These are phyloP conservation scores for Aphis craccivora DNA, from an alignment of 1,140 invertebrate genomes.

Conservation along the genomic window DNA sequence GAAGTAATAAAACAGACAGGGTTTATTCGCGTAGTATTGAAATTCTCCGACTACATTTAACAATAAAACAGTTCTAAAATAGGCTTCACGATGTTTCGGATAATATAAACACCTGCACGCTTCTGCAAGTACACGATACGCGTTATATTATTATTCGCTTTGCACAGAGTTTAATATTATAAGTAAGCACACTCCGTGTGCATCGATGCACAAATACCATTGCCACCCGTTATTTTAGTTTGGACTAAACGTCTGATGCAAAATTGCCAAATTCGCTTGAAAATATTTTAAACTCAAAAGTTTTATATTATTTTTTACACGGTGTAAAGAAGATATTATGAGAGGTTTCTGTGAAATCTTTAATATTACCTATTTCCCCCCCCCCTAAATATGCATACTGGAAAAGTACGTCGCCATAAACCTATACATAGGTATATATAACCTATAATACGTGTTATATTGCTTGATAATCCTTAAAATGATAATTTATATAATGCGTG, in stretches of 20 bases:
- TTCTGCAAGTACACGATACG: not conserved
- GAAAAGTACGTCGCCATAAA: not conserved
- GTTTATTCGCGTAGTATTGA: not conserved
- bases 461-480: not conserved
- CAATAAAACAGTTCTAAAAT: not conserved
- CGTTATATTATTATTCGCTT: not conserved
- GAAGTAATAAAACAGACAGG: not conserved
- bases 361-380: too few relatives aligned
- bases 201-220: not conserved
- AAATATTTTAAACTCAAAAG: not conserved
- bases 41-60: not conserved
- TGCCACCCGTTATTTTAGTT: not conserved
- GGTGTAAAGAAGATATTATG: too few relatives aligned
- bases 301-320: not conserved
- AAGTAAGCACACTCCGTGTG: not conserved
- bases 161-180: not conserved
- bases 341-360: too few relatives aligned
- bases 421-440: too few relatives aligned
- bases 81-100: too few relatives aligned
- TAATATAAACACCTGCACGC: not conserved
- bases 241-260: not conserved
- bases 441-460: not conserved
- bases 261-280: not conserved
- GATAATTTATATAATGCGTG: not conserved
- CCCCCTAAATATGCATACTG: too few relatives aligned